Base-by-base conservation (phyloP, 2,797 vertebrate genomes). In the Philypnodon macrostomus region DNA sequence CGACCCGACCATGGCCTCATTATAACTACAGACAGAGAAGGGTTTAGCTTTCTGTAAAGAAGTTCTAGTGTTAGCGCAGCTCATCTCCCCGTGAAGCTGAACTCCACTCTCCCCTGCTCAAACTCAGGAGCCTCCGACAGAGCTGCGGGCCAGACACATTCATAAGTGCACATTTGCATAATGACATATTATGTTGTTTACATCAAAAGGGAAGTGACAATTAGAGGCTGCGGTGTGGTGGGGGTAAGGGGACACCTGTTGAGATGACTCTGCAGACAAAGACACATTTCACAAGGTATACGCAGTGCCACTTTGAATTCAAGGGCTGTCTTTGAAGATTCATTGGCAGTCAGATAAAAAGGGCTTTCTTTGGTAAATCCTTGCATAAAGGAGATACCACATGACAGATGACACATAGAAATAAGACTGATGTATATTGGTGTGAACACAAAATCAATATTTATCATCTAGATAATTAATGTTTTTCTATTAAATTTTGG, bases 151-250 rank as follows among this genome's bases (percentile, higher is more conserved):
- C 39, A 62, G 70, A 66, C 37, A 15, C 57, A 64, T 67, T 72
- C 41, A 32, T 37, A 71, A 73, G 63, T 63, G 35, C 3, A 30
- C 50, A 79, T 85, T 83, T 80, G 74, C 74, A 83, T 84, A 75
- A 85, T 80, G 67, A 73, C 71, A 76, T 44, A 78, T 77, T 79
- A 74, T 66, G 58, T 31, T 83, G 80, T 84, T 80, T 76, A 77
- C 54, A 41, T 46, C 11, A 11, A 63, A 65, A 75, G 39, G 58
- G 52, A 80, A 72, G 53, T 14, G 12, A 44, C 62, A 79, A 84
- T 83, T 82, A 82, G 67, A 4, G 10, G 15, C 58, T 57, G 34
- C 45, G n/a, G 46, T 38, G 24, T 9, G 5, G 9, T 18, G 23
- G 16, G 8, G 11, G n/a, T 15, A 33, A 40, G n/a, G 19, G 13